Conservation (phyloP, 2,797 vertebrate species). For the Sus cebifrons region DNA sequence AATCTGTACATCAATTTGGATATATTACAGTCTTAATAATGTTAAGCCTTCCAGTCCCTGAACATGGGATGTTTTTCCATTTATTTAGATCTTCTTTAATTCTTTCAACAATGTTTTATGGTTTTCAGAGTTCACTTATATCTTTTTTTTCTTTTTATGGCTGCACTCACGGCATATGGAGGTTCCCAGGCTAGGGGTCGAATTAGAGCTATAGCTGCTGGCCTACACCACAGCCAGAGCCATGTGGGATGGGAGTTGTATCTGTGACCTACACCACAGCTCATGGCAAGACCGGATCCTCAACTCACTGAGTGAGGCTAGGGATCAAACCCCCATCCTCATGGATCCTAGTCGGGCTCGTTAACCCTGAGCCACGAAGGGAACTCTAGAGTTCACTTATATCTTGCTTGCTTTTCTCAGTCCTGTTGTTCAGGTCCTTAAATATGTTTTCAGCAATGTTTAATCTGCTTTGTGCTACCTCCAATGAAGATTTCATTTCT, state of each 20-base stretch:
- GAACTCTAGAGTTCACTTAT: background rate
- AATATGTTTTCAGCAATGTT: background rate
- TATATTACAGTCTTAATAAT: constrained; percentile 6
- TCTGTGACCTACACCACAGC: too few relatives aligned
- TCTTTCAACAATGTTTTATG: background rate
- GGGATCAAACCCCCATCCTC: too few relatives aligned
- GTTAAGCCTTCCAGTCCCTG: constrained; percentile 21
- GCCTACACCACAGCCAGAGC: too few relatives aligned
- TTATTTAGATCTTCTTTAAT: constrained; percentile 15
- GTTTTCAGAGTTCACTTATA: constrained; percentile 18
- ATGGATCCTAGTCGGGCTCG: too few relatives aligned
- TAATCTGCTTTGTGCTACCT: background rate
- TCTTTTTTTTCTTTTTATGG: background rate
- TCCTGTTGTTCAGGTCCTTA: background rate
- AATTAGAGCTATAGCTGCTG: too few relatives aligned
- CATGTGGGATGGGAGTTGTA: too few relatives aligned
- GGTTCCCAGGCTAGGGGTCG: too few relatives aligned
- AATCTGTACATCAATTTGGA: background rate
- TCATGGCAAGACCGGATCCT: too few relatives aligned
- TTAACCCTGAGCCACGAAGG: too few relatives aligned
- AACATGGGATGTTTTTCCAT: background rate
- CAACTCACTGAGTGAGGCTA: too few relatives aligned
- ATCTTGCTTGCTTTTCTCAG: background rate
- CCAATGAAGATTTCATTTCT: background rate
- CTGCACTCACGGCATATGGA: too few relatives aligned